phyloP scores from a whole-genome alignment of 2,113 vertebrate species.

The Pedetes capensis region DNA sequence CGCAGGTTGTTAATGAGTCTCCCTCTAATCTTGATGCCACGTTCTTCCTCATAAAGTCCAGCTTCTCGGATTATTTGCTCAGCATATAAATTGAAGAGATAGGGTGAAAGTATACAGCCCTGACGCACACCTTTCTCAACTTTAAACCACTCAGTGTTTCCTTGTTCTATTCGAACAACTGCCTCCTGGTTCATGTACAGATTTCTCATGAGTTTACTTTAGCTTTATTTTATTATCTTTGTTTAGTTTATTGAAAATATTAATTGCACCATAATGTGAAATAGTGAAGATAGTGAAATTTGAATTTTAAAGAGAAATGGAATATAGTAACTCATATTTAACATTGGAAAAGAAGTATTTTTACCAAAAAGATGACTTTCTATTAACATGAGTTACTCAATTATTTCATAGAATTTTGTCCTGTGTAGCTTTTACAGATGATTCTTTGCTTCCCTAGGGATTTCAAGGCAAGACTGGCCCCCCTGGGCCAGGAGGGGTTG shows the following conservation, averaged over 20 bases:
- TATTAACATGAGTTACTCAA: not conserved
- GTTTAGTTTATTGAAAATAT: not conserved
- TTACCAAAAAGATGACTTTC: not conserved
- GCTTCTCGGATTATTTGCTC: no score
- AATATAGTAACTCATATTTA: constrained; percentile 49
- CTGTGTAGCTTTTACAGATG: not conserved
- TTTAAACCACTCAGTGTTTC: no score
- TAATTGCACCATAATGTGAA: not conserved
- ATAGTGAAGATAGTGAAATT: constrained; percentile 22
- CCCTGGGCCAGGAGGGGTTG: constrained; percentile 96
- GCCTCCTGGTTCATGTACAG: no score
- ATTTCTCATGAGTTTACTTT: no score
- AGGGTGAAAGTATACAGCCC: no score
- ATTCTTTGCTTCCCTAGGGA: constrained; percentile 85
- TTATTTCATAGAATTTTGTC: not conserved
- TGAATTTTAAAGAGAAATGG: not conserved
- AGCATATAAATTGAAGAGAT: no score
- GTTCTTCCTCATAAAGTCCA: no score
- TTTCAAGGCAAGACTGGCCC: constrained; percentile 99
- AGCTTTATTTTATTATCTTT: not conserved
- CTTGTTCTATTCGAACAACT: no score
- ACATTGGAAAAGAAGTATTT: constrained; percentile 12
- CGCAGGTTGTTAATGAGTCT: no score
- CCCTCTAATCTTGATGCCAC: no score
- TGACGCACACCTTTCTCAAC: no score